phyloP scores from a whole-genome alignment of 2,113 vertebrate genomes.

The Callaeas wilsoni region DNA sequence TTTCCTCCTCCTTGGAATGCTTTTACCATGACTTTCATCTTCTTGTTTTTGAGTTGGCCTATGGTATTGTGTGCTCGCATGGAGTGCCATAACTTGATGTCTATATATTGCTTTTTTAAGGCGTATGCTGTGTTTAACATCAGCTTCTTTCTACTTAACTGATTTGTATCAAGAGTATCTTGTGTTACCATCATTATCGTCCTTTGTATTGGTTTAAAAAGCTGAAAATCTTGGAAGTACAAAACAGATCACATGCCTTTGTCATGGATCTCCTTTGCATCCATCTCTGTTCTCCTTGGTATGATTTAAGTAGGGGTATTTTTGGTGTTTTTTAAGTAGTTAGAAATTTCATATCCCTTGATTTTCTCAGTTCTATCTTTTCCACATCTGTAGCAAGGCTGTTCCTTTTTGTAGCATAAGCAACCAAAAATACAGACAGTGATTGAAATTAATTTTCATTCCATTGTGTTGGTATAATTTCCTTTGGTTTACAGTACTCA shows the following conservation, averaged over 20 bases:
- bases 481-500: neutral
- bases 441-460: neutral
- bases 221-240: neutral
- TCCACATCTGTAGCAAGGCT: neutral
- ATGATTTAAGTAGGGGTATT: neutral
- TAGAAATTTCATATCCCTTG: neutral
- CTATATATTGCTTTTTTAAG: neutral
- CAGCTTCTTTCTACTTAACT: neutral
- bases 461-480: neutral
- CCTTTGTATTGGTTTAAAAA: neutral
- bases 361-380: neutral
- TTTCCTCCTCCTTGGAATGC: neutral
- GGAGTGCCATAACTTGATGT: fast-evolving
- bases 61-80: neutral
- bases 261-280: neutral
- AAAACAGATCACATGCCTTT: neutral
- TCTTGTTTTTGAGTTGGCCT: neutral
- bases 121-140: neutral
- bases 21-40: neutral
- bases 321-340: neutral
- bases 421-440: neutral
- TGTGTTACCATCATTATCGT: neutral
- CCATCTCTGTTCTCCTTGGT: neutral
- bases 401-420: neutral
- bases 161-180: neutral